Base-by-base conservation (phyloP, 1,140 invertebrate species). In the Palaemon carinicauda region DNA sequence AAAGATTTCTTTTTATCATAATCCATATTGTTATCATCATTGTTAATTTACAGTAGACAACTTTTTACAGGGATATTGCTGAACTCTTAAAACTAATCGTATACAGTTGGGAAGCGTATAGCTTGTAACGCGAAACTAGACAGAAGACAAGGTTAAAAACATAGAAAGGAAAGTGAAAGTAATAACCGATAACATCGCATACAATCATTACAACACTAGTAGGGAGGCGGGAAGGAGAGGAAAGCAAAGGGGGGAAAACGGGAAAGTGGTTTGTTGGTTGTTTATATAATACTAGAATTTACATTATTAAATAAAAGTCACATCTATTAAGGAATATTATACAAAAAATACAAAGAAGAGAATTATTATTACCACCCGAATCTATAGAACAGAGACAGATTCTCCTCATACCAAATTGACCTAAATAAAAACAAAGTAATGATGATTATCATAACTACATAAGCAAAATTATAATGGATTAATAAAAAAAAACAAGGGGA, bases 1-100 rank as follows among this genome's bases (percentile, higher is more conserved):
- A 86, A 86, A 86, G 84, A 86, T 86, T 29, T 79, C n/a, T 81
- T 81, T 78, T 79, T 86, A 86, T 79, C 84, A 80, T 86, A 80
- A 86, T 80, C 84, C 84, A 74, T 86, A 86, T 86, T 75, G 29
- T 82, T 73, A 78, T 75, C 77, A 80, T 86, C 83, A 86, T 80
- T 80, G 78, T 86, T 80, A 86, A 86, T 86, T 80, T 86, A 86
- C 84, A 86, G 84, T 86, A 86, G 84, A 86, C 65, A 86, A 86
- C 84, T 86, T 86, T 86, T 80, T 86, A 86, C 84, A 86, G 77
- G 84, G 53, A 86, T 86, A 86, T 86, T 86, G 84, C 84, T 86
- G 80, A 86, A 86, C 84, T 86, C 84, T 86, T 86, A 86, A 52
- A 86, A 86, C 84, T 86, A 86, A 80, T 86, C 84, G 84, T 86